Evolutionary conservation across 2,888 invertebrate species (phyloP), one percentile per base, ranked within the genome.

Genomic region (Papilio protenor): DNA sequence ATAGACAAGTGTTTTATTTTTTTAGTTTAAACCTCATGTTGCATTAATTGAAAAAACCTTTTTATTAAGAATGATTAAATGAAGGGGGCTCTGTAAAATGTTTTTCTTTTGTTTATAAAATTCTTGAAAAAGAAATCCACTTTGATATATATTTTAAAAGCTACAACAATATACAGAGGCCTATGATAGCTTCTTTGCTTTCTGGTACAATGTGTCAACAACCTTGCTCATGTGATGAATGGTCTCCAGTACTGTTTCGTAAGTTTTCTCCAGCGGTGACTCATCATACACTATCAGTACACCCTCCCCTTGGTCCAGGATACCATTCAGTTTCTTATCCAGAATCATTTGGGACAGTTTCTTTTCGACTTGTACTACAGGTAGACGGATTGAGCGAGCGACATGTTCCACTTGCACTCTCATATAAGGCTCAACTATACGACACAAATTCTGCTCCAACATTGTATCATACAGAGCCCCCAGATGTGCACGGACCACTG

Each of bases 141-240:
- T 90, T 91, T 91, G 91, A 92, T 94, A 92, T 91, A 92, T 89
- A 90, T 87, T 90, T 91, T 90, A 91, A 93, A 89, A 86, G 88
- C 92, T 94, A 94, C 91, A 93, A 93, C 91, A 92, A 90, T 91
- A 91, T 91, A 92, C 82, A 84, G 75, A 81, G 85, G 89, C 89
- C 94, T 94, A 99, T 94, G 98, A 98, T 83, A 99, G 96, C 95
- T 99, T 99, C 95, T 99, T 99, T 83, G 99, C 99, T 95, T 99
- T 99, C 96, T 99, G 98, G 95, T 99, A 99, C 85, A 99, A 96
- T 75, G 99, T 98, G 94, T 99, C 99, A 85, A 99, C 99, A 87
- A 99, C 99, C 96, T 99, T 99, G 87, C 99, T 99, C 99, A 99
- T 99, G 93, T 98, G 99, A 91, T 99, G 99, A 91, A 99, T 98